These are phyloP conservation scores for Psittacula echo DNA, from an alignment of 2,797 vertebrate species.

Conservation along the genomic window DNA sequence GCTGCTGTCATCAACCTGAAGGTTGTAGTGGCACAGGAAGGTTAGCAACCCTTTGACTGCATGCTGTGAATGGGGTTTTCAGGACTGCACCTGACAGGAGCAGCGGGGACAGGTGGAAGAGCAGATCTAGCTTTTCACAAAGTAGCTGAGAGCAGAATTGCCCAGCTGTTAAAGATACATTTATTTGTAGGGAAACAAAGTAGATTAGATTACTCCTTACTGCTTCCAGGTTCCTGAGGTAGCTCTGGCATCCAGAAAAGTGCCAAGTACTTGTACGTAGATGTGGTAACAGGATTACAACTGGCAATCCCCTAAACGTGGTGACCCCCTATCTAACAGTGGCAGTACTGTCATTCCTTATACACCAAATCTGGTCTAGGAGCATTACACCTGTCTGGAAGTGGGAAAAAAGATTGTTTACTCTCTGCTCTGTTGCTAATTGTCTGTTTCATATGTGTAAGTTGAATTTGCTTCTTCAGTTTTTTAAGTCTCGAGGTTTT, in stretches of 20 bases:
- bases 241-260: background rate
- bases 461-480: background rate
- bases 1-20: background rate
- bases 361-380: background rate
- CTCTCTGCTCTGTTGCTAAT: background rate
- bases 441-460: background rate
- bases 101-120: background rate
- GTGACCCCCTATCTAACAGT: background rate
- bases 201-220: background rate
- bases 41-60: background rate
- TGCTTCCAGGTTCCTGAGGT: background rate
- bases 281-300: background rate
- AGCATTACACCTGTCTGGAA: background rate
- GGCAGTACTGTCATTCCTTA: background rate
- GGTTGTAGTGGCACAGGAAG: background rate
- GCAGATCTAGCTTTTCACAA: background rate
- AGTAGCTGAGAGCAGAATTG: background rate
- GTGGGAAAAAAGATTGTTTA: background rate
- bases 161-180: background rate
- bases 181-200: background rate
- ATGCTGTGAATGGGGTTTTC: background rate
- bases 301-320: background rate
- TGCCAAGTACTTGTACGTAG: background rate
- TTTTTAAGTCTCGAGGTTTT: background rate
- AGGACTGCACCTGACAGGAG: background rate